Base-by-base conservation (phyloP, 2,888 invertebrate genomes). In the Drosophila mimetica region DNA sequence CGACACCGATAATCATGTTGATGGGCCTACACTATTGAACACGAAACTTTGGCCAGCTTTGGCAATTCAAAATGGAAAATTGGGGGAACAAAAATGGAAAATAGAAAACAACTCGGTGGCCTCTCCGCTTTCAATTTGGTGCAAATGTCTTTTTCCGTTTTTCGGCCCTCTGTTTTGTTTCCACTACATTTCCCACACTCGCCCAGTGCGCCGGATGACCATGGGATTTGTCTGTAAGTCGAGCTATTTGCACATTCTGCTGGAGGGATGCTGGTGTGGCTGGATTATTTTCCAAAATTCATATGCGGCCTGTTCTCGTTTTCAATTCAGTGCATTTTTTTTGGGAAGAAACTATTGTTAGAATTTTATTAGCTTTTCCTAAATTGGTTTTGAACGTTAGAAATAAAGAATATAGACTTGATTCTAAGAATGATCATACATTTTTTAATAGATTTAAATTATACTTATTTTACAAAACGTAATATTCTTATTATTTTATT, bases 1-100 rank as follows among this genome's bases (percentile, higher is more conserved):
- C 63, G 36, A 70, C 81, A 81, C 55, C 72, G 75, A 87, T 85
- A 84, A 87, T 87, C 75, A 84, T 84, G 85, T 60, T 69, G 74
- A 84, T 77, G 71, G 69, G 36, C 69, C 61, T 46, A 61, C 61
- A 60, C 61, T 60, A 60, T 60, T 60, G 61, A 60, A 46, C 60
- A 6, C 16, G 61, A 32, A 60, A 44, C 44, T 60, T 30, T 34
- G 14, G 18, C 11, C 59, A 28, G 59, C 25, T 59, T 59, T 16
- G 44, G 36, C 44, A 37, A 61, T 60, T 22, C 30, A 44, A 60
- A 60, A 60, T 44, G n/a, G 20, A 13, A 11, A 25, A 44, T 14
- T 14, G 5, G 20, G 39, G 18, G 18, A 5, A 28, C 13, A 47
- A 58, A 59, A 59, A 42, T 30, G 4, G 60, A 58, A 42, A 42